These are phyloP conservation scores for Oryzias woworae DNA, from an alignment of 2,113 vertebrate genomes.

Conservation along the genomic window DNA sequence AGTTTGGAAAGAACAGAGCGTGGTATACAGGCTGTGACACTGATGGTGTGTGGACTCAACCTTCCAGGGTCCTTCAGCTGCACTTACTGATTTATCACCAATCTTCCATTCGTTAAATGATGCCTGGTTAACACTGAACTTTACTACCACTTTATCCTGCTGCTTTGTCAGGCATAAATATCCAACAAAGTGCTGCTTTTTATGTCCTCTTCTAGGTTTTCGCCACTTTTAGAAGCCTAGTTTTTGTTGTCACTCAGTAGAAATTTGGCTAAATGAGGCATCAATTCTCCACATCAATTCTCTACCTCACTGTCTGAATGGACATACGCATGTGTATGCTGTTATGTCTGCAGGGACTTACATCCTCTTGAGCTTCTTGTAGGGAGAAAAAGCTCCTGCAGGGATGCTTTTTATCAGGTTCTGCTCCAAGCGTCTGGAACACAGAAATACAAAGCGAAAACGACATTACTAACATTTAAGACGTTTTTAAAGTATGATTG, in stretches of 20 bases:
- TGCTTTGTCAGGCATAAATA: neutral
- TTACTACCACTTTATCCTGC: neutral
- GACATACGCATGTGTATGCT: neutral
- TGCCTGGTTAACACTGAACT: neutral
- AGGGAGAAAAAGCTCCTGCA: constrained; percentile 90
- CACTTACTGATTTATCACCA: neutral
- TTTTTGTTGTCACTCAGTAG: neutral
- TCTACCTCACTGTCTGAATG: neutral
- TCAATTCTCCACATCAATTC: too few relatives aligned
- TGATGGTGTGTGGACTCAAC: neutral
- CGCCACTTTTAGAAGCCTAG: neutral
- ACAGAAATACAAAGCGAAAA: neutral
- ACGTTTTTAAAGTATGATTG: neutral
- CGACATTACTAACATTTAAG: constrained; percentile 3
- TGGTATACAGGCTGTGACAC: too few relatives aligned
- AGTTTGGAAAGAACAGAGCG: too few relatives aligned
- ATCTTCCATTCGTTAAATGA: neutral
- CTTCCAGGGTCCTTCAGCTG: neutral
- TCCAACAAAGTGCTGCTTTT: neutral
- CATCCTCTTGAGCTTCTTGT: constrained; percentile 99
- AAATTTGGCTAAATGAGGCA: too few relatives aligned
- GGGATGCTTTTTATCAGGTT: constrained; percentile 94
- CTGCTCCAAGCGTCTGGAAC: constrained; percentile 93
- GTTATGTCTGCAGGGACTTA: constrained; percentile 76
- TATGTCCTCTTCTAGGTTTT: neutral